Evolutionary conservation across 2,888 invertebrate species (phyloP), one percentile per base, ranked within the genome.

Genomic region (Anagyrus pseudococci): DNA sequence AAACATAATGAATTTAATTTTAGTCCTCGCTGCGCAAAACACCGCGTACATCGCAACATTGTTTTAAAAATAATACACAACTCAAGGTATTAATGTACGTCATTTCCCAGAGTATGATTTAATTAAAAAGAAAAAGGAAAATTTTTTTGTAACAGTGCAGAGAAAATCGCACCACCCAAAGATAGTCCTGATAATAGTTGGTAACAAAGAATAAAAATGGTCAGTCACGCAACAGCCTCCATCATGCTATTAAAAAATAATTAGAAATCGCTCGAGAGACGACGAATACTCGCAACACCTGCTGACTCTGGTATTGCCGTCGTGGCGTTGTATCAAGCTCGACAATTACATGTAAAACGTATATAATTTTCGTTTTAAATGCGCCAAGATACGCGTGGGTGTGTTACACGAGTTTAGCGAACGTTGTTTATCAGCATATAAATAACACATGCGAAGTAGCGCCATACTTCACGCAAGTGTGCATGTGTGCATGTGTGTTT

Each of bases 281-380:
- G 13, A 26, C 19, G 46, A 59, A 25, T 52, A 33, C 47, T 22
- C 23, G n/a, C 25, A 44, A 40, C 48, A 25, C 20, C 33, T 33
- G 41, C 49, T 50, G 44, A 47, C 41, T 47, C 41, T n/a, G n/a
- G 56, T 41, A 41, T 33, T n/a, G n/a, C 23, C 33, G 17, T 7
- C 29, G 26, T 19, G 2, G 49, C 49, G 4, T 15, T 26, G 25
- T 22, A 23, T 23, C 22, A 20, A n/a, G 26, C n/a, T 13, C 20
- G 13, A 54, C 43, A 59, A 56, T 53, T 52, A 23, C 43, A n/a
- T 13, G 25, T 29, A 26, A 56, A 52, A 19, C 22, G 26, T 41
- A 29, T n/a, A n/a, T 47, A 50, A 65, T 50, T 58, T 61, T 61
- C 48, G n/a, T 54, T 37, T 40, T 23, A 46, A 56, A 48, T 47